Percentiles rank a stretch among this genome's conserved stretches.
phyloP scores from a whole-genome alignment of 1,140 invertebrate species.

The Epicauta chinensis region DNA sequence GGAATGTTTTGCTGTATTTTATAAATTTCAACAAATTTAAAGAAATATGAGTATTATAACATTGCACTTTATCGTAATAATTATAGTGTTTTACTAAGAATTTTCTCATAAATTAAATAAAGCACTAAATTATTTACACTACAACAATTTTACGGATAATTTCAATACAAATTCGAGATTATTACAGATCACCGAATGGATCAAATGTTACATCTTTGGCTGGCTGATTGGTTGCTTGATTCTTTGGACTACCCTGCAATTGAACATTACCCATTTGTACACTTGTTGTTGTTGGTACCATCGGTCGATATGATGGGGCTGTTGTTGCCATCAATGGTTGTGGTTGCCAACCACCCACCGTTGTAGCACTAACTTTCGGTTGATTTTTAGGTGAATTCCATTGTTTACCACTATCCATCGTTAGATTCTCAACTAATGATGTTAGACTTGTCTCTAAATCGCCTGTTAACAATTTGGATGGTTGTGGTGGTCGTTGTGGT shows the following conservation, averaged over 20 bases:
- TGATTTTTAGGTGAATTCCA: constrained; percentile 87
- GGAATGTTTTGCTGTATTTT: background rate
- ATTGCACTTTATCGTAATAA: no score
- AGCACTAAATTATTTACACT: no score
- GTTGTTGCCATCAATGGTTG: constrained; percentile 79
- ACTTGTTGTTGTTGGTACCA: constrained; percentile 53
- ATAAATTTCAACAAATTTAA: background rate
- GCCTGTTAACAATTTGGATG: constrained; percentile 73
- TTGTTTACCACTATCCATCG: constrained; percentile 73
- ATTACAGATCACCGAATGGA: constrained; percentile 41
- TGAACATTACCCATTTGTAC: no score
- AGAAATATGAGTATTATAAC: background rate
- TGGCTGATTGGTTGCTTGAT: constrained; percentile 23
- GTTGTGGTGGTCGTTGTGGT: constrained; percentile 41
- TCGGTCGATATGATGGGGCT: constrained; percentile 71
- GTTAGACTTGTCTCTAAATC: constrained; percentile 89
- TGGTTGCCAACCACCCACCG: constrained; percentile 66
- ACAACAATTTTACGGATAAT: background rate
- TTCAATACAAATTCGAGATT: background rate
- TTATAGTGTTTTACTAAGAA: no score
- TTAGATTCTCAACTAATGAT: constrained; percentile 83
- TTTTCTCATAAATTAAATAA: no score
- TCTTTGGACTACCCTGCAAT: constrained; percentile 32
- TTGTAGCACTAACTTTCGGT: constrained; percentile 47
- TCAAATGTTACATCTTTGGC: constrained; percentile 37